These are phyloP conservation scores for Leptogaster cylindrica DNA, from an alignment of 2,888 invertebrate genomes.

Conservation along the genomic window DNA sequence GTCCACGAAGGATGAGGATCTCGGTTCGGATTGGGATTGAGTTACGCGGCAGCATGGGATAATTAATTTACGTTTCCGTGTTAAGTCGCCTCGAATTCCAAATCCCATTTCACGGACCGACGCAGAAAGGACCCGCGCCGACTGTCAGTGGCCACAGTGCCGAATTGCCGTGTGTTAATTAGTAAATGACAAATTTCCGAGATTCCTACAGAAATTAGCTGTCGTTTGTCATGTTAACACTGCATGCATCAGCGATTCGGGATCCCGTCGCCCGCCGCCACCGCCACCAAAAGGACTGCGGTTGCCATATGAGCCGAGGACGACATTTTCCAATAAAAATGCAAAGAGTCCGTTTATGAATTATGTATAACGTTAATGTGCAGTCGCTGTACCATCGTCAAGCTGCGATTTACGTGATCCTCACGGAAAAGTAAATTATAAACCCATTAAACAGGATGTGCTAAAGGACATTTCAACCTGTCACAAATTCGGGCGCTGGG, in stretches of 20 bases:
- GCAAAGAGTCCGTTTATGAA: slow-evolving; percentile 23
- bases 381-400: background rate
- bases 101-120: slow-evolving; percentile 10
- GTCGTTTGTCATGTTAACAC: slow-evolving; percentile 40
- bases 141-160: background rate
- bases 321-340: slow-evolving; percentile 32
- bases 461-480: background rate
- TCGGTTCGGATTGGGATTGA: no score
- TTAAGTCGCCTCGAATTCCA: slow-evolving; percentile 12
- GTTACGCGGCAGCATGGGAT: no score
- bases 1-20: no score
- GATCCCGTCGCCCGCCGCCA: background rate
- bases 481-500: no score
- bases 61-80: no score
- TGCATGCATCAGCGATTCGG: slow-evolving; percentile 28
- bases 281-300: background rate
- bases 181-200: slow-evolving; percentile 36
- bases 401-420: background rate
- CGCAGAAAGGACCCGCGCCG: background rate
- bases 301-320: background rate
- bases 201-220: slow-evolving; percentile 37
- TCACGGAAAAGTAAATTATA: slow-evolving; percentile 5
- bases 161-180: slow-evolving; percentile 12
- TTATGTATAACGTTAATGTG: slow-evolving; percentile 11
- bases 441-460: slow-evolving; percentile 9